A percentile compares a stretch with the other conserved stretches of the same genome.
These are phyloP conservation scores for Rhopalosiphum maidis DNA, from an alignment of 1,140 invertebrate genomes.

Conservation along the genomic window DNA sequence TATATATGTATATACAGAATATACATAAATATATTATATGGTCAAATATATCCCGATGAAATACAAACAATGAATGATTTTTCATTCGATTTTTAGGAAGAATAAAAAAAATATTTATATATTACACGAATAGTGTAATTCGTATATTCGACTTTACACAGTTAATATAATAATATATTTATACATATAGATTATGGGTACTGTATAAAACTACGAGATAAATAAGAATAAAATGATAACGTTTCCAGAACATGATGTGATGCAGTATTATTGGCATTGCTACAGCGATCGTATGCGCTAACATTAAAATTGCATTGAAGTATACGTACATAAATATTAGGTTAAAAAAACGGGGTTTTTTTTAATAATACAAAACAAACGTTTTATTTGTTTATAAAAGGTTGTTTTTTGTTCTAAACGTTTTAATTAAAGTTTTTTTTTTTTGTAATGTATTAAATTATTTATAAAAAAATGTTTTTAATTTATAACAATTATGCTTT, in stretches of 20 bases:
- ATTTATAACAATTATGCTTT: no score
- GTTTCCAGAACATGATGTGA: not conserved
- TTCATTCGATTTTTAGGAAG: not conserved
- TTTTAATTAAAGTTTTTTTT: no score
- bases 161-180: not conserved
- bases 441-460: no score
- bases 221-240: not conserved
- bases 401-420: no score
- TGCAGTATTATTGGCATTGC: not conserved
- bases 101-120: slow-evolving; percentile 11
- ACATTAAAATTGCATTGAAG: not conserved
- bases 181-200: not conserved
- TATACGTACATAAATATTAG: no score
- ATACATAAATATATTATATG: not conserved
- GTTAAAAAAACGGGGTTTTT: no score
- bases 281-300: not conserved
- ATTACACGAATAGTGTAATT: not conserved
- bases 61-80: slow-evolving; percentile 11
- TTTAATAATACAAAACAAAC: no score
- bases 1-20: not conserved
- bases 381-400: no score
- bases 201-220: no score
- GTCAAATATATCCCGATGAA: not conserved
- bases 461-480: no score
- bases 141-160: not conserved